phyloP scores from a whole-genome alignment of 2,888 invertebrate species.

The Sphaerophoria taeniata region DNA sequence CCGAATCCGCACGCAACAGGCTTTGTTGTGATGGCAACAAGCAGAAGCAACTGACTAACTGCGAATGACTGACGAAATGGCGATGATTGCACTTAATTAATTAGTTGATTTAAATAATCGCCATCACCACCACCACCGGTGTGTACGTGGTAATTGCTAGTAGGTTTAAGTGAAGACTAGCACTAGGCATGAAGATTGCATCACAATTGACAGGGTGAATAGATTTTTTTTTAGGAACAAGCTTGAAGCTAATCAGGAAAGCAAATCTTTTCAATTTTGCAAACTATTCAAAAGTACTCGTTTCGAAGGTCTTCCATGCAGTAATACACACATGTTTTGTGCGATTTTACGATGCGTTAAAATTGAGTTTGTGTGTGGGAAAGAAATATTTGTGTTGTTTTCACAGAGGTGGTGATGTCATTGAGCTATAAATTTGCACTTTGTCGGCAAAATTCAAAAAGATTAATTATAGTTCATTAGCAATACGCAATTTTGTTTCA shows the following conservation, averaged over 20 bases:
- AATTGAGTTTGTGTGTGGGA: conserved; percentile 14
- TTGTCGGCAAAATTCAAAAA: conserved; percentile 33
- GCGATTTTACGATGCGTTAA: conserved; percentile 50
- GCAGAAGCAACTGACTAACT: too few species aligned
- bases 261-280: neutral
- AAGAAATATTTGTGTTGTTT: neutral
- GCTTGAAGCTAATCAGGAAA: too few species aligned
- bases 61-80: neutral
- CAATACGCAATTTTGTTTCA: conserved; percentile 45
- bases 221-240: too few species aligned
- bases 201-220: too few species aligned
- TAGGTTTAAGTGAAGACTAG: neutral
- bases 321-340: neutral
- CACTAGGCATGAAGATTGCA: too few species aligned
- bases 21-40: conserved; percentile 8
- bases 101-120: conserved; percentile 20
- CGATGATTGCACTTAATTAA: conserved; percentile 48
- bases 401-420: conserved; percentile 47
- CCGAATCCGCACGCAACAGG: conserved; percentile 58
- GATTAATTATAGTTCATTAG: conserved; percentile 18
- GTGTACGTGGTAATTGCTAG: neutral
- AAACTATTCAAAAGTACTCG: neutral
- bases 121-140: neutral
- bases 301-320: too few species aligned
- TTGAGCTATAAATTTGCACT: conserved; percentile 48